Conservation (phyloP, 1,140 invertebrate genomes). For the Bombyx mandarina region DNA sequence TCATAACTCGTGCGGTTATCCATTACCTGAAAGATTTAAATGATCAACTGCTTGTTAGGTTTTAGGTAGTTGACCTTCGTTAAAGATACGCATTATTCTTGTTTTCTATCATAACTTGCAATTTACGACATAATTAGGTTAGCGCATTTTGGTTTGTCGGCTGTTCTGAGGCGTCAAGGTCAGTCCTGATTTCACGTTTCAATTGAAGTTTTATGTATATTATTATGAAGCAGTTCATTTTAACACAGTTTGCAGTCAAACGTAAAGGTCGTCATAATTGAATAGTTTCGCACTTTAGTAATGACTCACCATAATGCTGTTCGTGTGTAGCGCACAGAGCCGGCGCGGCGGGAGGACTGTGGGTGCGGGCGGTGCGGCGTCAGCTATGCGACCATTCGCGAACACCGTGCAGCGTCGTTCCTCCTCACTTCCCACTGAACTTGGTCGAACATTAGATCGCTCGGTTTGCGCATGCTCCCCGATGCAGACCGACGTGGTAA, state of each 20-base stretch:
- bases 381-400: slow-evolving; percentile 33
- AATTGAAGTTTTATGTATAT: too few species aligned
- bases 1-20: slow-evolving; percentile 55
- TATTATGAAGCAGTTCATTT: slow-evolving; percentile 13
- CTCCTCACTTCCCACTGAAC: slow-evolving; percentile 48
- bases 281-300: slow-evolving; percentile 58
- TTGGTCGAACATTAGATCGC: slow-evolving; percentile 29
- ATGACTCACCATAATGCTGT: slow-evolving; percentile 68
- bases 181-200: too few species aligned
- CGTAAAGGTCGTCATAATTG: slow-evolving; percentile 48
- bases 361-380: slow-evolving; percentile 40
- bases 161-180: too few species aligned
- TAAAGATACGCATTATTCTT: slow-evolving; percentile 16
- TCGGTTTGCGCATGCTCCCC: slow-evolving; percentile 53
- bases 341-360: slow-evolving; percentile 60
- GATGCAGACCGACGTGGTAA: slow-evolving; percentile 64
- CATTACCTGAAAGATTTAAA: slow-evolving; percentile 56
- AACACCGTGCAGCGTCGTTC: slow-evolving; percentile 34
- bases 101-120: slow-evolving; percentile 18
- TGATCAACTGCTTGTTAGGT: slow-evolving; percentile 2
- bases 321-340: slow-evolving; percentile 54
- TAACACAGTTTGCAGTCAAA: slow-evolving; percentile 18
- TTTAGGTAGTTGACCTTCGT: slow-evolving; percentile 18
- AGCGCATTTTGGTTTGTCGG: slow-evolving; percentile 9
- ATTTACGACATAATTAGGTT: slow-evolving; percentile 22